A percentile compares a stretch with the other conserved stretches of the same genome.
These are phyloP conservation scores for Ophioninae sp. DNA, from an alignment of 2,888 invertebrate species.

Conservation along the genomic window DNA sequence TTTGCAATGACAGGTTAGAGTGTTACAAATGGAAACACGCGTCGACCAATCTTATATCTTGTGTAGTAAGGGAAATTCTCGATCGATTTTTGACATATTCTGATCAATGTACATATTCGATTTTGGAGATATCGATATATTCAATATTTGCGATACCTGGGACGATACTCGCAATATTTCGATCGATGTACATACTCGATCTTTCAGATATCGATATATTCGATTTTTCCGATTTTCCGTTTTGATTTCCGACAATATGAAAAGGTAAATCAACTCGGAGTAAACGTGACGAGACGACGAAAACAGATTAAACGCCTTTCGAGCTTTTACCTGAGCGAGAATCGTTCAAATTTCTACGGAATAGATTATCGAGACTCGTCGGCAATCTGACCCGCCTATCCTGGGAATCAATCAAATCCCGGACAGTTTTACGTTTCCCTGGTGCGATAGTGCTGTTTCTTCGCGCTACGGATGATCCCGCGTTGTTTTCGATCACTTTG, in stretches of 20 bases:
- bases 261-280: not conserved
- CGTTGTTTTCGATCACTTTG: conserved; percentile 85
- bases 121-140: not conserved
- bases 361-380: conserved; percentile 70
- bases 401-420: conserved; percentile 92
- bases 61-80: not conserved
- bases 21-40: not conserved
- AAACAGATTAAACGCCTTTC: not conserved
- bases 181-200: not conserved
- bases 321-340: conserved; percentile 45
- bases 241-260: not conserved
- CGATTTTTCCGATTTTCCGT: too few relatives aligned
- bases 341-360: conserved; percentile 69
- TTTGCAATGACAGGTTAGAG: not conserved
- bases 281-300: not conserved
- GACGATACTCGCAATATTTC: not conserved
- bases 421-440: conserved; percentile 92
- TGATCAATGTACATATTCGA: not conserved
- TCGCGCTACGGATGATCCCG: conserved; percentile 81
- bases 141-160: not conserved
- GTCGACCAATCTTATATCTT: not conserved
- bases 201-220: too few relatives aligned
- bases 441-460: conserved; percentile 92
- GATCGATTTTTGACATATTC: not conserved
- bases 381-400: conserved; percentile 92